Base-by-base conservation (phyloP, 1,140 invertebrate genomes). In the Gyrodactylus salaris region DNA sequence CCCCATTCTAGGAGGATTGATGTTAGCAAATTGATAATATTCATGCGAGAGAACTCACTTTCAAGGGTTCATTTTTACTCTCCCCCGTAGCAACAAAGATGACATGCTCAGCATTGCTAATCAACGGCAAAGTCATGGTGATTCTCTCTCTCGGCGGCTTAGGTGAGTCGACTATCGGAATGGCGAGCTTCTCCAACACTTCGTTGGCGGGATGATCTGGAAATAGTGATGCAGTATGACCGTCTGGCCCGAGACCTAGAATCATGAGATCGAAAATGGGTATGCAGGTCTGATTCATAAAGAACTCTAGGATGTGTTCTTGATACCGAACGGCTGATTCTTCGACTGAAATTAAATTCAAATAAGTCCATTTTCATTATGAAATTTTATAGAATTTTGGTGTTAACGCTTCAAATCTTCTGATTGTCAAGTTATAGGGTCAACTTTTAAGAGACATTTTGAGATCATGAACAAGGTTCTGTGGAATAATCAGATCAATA, bases 141-240 rank as follows among this genome's bases (percentile, higher is more conserved):
- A 73, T 73, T 68, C 72, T 73, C 26, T 27, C n/a, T 16, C 24
- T 54, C 21, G 72, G 72, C 20, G 26, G 26, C 23, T 73, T 73
- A 21, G 72, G 72, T 25, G 22, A 25, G 23, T 73, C 72, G 7
- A 22, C 19, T 34, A 73, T 22, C 21, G 22, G 7, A n/a, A 7
- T 7, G 1, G 54, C 26, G 1, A 73, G 7, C 23, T 27, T 54
- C 21, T 73, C 27, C 7, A 1, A 1, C 20, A 7, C 26, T 16
- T 54, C 21, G 25, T 25, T 2, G 24, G 23, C 68, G 2, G 24
- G 2, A 22, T 96, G 90, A 27, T 84, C 85, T 0, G 95, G 95
- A 81, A 99, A 99, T 16, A 99, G 80, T 0, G 92, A 97, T 77
- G 92, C 96, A 0, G 92, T 98, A 79, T 99, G 95, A 0, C 95